phyloP scores from a whole-genome alignment of 2,888 invertebrate genomes.

The Platycheirus albimanus region DNA sequence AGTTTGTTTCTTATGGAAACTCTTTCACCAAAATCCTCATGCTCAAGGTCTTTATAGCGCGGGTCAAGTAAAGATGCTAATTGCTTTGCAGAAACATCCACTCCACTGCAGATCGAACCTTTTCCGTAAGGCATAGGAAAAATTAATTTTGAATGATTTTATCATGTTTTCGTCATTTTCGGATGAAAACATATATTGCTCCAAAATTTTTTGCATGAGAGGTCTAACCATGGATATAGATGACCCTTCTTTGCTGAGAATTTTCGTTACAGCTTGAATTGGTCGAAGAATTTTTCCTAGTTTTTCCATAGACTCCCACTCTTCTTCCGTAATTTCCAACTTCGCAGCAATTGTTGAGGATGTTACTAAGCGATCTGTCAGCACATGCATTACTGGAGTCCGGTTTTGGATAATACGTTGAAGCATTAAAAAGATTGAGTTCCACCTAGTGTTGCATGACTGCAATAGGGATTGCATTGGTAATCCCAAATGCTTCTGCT shows the following conservation, averaged over 20 bases:
- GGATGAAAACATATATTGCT: slow-evolving; percentile 2
- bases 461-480: slow-evolving; percentile 9
- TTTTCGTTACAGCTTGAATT: slow-evolving; percentile 11
- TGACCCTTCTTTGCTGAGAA: slow-evolving; percentile 17
- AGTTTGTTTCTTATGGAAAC: slow-evolving; percentile 27
- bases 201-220: slow-evolving; percentile 5
- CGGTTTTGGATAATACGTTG: slow-evolving; percentile 33
- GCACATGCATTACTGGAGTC: slow-evolving; percentile 1
- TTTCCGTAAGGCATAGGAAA: slow-evolving; percentile 12
- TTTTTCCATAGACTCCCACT: slow-evolving; percentile 30
- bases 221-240: slow-evolving; percentile 15
- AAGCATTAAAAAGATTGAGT: slow-evolving; percentile 25
- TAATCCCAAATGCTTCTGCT: slow-evolving; percentile 33
- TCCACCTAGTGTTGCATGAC: slow-evolving; percentile 20
- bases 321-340: slow-evolving; percentile 18
- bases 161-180: slow-evolving; percentile 20
- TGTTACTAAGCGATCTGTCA: slow-evolving; percentile 10
- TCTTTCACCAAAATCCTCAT: slow-evolving; percentile 21
- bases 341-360: slow-evolving; percentile 2
- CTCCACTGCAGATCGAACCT: slow-evolving; percentile 17
- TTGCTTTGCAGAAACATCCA: slow-evolving; percentile 22
- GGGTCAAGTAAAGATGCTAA: slow-evolving; percentile 39
- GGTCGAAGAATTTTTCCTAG: slow-evolving; percentile 15
- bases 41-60: slow-evolving; percentile 28
- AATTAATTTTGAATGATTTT: slow-evolving; percentile 14